A percentile compares a stretch with the other conserved stretches of the same genome.
Conservation (phyloP, 2,888 invertebrate species). For the Alviniconcha strummeri region DNA sequence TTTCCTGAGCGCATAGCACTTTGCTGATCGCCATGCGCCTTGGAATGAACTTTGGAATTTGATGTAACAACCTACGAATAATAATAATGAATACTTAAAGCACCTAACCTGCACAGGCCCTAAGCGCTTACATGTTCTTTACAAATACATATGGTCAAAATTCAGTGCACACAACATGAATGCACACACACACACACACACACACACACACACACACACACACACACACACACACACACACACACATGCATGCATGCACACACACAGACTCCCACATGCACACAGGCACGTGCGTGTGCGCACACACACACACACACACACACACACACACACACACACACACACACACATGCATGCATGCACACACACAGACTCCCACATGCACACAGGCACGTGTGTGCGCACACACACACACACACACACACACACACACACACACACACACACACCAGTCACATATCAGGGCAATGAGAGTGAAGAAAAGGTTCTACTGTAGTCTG, state of each 20-base stretch:
- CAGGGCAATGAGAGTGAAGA: neutral
- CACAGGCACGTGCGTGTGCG: neutral
- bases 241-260: neutral
- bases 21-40: too few relatives aligned
- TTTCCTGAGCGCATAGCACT: too few relatives aligned
- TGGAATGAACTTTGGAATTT: too few relatives aligned
- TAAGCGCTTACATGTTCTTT: too few relatives aligned
- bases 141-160: too few relatives aligned
- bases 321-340: neutral
- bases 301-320: neutral
- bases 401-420: neutral
- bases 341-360: neutral
- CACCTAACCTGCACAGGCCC: too few relatives aligned
- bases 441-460: neutral
- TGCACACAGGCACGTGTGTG: neutral
- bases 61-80: too few relatives aligned
- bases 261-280: neutral
- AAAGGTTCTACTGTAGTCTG: too few relatives aligned
- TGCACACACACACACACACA: neutral
- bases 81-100: too few relatives aligned
- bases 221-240: neutral
- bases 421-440: neutral
- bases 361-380: neutral
- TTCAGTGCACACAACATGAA: neutral
- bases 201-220: neutral